Evolutionary conservation across 2,113 vertebrate species (phyloP), one percentile per base, ranked within the genome.

Genomic region (Fukomys damarensis): DNA sequence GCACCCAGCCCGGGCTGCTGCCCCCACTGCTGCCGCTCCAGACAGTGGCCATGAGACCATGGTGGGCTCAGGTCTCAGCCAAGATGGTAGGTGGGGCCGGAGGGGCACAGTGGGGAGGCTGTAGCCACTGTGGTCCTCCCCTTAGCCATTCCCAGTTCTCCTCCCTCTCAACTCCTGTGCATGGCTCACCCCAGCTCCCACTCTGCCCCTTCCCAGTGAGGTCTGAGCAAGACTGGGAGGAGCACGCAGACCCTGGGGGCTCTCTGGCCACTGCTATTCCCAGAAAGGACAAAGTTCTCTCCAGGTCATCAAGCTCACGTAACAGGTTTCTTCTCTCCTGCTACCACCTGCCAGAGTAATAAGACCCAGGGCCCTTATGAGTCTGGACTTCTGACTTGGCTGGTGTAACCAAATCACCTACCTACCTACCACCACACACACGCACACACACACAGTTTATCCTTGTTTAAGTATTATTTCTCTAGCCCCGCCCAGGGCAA

Each of bases 11-110:
- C 98, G 99, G 81, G 99, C 98, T 3, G 93, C 96, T 0, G 98
- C 98, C 0, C 99, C 99, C 0, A 99, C 95, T 13, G 99, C 98
- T 0, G 94, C 97, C 0, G 98, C 99, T 0, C 99, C 99, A 0
- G 99, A 99, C 98, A 99, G 99, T 0, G 99, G 99, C 19, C 99
- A 99, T 0, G 99, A 99, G 95, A 99, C 99, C 16, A 99, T 99
- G 99, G 99, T 99, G 92, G 98, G 99, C 97, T 99, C 99, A 65
- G 97, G 97, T 85, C 98, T 99, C 95, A 99, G 99, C 98, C 99
- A 99, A 74, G 99, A 99, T 0, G 99, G 99, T 99, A 99, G 2
- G 98, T 97, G 93, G 94, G 56, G 38, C 43, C 52, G 3, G 2
- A 43, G 80, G 77, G 74, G 22, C 24, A 24, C 32, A 41, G 74